Conservation (phyloP, 2,888 invertebrate genomes). For the Drosophila phalerata region DNA sequence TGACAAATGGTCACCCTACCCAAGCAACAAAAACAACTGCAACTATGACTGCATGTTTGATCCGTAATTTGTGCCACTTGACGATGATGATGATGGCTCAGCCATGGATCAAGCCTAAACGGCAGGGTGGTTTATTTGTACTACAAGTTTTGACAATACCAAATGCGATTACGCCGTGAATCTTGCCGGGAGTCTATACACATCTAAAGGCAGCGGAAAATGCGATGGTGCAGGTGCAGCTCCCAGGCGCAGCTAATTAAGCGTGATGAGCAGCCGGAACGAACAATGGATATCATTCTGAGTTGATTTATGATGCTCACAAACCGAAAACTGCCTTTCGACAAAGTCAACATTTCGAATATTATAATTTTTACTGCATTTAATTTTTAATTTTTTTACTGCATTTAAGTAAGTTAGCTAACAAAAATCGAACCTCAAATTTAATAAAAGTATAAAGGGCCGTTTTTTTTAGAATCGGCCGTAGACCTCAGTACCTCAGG, state of each 20-base stretch:
- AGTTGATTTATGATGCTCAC: conserved; percentile 61
- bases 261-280: conserved; percentile 40
- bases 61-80: conserved; percentile 83
- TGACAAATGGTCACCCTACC: conserved; percentile 70
- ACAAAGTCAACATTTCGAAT: not conserved
- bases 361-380: too few relatives aligned
- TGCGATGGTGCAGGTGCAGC: conserved; percentile 63
- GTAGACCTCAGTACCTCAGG: too few relatives aligned
- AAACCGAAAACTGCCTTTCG: not conserved
- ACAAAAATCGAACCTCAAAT: too few relatives aligned
- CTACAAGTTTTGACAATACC: conserved; percentile 61
- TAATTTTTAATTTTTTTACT: too few relatives aligned
- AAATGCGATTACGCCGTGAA: conserved; percentile 70
- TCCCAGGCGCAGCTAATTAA: conserved; percentile 54
- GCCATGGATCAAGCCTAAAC: conserved; percentile 63
- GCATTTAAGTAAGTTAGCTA: too few relatives aligned
- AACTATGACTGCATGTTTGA: conserved; percentile 72
- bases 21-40: conserved; percentile 43
- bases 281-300: conserved; percentile 7
- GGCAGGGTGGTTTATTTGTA: conserved; percentile 84
- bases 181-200: conserved; percentile 8
- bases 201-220: conserved; percentile 40
- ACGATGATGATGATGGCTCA: conserved; percentile 49
- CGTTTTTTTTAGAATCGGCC: too few relatives aligned
- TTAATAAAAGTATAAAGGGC: too few relatives aligned